Evolutionary conservation across 2,888 invertebrate species (phyloP).

Genomic region (Heliconius ismenius): DNA sequence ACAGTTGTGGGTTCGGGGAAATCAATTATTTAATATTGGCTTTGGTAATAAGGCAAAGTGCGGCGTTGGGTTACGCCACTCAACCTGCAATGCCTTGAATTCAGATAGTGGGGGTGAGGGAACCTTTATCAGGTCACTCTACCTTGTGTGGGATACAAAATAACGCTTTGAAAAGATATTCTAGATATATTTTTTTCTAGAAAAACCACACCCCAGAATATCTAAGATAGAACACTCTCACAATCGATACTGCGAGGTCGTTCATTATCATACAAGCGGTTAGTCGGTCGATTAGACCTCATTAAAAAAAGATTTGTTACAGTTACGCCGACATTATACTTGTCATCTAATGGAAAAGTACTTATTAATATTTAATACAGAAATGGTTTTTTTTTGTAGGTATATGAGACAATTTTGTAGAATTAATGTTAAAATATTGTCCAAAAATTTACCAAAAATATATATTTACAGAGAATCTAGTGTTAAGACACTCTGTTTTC

Average conservation of each 20-base stretch:
- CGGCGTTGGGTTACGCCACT: neutral
- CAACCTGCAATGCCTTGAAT: neutral
- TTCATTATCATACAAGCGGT: constrained; percentile 8
- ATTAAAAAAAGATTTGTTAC: constrained; percentile 41
- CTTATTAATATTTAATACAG: constrained; percentile 8
- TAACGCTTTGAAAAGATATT: neutral
- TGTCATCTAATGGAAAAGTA: neutral
- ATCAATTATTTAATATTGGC: neutral
- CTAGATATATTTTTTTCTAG: neutral
- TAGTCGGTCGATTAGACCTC: constrained; percentile 39
- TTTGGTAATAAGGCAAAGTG: neutral
- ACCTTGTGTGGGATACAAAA: neutral
- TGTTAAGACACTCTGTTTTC: too few species aligned
- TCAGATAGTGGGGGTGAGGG: neutral
- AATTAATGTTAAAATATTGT: neutral
- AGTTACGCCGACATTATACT: constrained; percentile 7
- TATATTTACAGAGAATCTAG: too few species aligned
- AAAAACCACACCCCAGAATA: neutral
- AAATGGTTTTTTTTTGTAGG: neutral
- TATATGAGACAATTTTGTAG: neutral
- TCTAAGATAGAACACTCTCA: neutral
- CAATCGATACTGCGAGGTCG: constrained; percentile 6
- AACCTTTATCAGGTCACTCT: neutral
- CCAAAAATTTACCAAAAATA: neutral
- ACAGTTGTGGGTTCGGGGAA: too few species aligned